Conservation (phyloP, 2,888 invertebrate species). For the Chorisops tibialis region DNA sequence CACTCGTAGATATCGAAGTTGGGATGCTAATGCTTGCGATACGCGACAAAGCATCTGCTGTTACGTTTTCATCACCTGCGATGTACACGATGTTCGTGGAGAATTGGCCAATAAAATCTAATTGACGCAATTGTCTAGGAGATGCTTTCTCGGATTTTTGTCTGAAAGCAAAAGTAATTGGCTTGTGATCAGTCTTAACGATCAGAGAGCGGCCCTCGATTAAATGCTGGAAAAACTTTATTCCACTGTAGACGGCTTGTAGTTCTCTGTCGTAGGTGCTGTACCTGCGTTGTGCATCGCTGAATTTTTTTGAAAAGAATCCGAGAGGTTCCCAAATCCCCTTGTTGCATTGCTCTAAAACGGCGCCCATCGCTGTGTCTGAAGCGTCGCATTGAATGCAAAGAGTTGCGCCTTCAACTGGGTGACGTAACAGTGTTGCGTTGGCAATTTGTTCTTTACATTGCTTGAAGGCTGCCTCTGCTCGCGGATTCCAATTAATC, state of each 20-base stretch:
- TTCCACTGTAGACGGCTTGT: not conserved
- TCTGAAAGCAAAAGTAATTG: slow-evolving; percentile 39
- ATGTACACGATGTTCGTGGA: too few relatives aligned
- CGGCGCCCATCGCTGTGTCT: not conserved
- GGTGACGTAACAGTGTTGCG: not conserved
- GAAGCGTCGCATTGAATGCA: not conserved
- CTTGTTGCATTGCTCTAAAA: not conserved
- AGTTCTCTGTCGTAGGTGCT: not conserved
- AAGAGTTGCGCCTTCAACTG: not conserved
- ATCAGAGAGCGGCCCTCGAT: slow-evolving; percentile 33
- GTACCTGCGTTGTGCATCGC: not conserved
- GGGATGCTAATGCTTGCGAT: too few relatives aligned
- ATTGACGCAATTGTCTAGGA: slow-evolving; percentile 42
- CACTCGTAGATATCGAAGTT: too few relatives aligned
- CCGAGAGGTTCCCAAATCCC: not conserved
- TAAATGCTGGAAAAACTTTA: slow-evolving; percentile 37
- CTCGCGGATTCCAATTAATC: not conserved
- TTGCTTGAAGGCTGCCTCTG: not conserved
- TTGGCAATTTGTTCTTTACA: not conserved
- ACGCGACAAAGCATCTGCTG: too few relatives aligned
- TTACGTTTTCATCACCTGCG: too few relatives aligned
- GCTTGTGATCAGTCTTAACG: slow-evolving; percentile 36
- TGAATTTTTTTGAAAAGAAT: slow-evolving; percentile 5
- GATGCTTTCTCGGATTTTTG: slow-evolving; percentile 39
- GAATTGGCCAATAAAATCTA: slow-evolving; percentile 27